Conservation (phyloP, 1,140 invertebrate genomes). For the Eciton burchellii region DNA sequence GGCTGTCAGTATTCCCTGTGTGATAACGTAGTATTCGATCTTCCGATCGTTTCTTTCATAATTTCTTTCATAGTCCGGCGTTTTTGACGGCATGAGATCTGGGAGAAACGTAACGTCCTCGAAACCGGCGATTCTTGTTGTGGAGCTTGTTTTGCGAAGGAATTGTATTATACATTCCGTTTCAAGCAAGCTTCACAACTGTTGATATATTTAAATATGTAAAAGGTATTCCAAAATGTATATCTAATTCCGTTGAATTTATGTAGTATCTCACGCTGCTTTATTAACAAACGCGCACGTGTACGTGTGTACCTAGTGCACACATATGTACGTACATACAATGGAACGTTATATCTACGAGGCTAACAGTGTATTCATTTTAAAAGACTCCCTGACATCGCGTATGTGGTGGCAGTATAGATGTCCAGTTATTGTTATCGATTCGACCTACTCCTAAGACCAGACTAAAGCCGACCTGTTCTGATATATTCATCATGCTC, state of each 20-base stretch:
- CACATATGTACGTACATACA: no score
- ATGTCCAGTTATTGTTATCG: conserved; percentile 76
- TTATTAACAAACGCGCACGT: not conserved
- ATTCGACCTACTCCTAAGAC: conserved; percentile 76
- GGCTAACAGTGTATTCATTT: not conserved
- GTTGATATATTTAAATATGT: not conserved
- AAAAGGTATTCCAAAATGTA: not conserved
- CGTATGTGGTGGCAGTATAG: conserved; percentile 28
- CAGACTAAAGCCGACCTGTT: conserved; percentile 71
- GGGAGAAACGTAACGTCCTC: not conserved
- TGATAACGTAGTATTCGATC: not conserved
- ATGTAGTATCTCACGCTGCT: not conserved
- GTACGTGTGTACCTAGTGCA: no score
- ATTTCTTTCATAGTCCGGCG: not conserved
- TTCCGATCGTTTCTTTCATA: not conserved
- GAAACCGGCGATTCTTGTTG: not conserved
- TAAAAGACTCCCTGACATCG: conserved; percentile 38
- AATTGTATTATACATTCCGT: not conserved
- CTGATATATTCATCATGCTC: conserved; percentile 67
- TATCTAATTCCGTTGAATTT: not conserved
- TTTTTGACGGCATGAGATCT: not conserved
- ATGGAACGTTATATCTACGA: no score
- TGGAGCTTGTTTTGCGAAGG: not conserved
- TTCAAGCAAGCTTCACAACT: not conserved
- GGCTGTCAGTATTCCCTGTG: no score